phyloP scores from a whole-genome alignment of 2,888 invertebrate species.

The Maniola hyperantus region DNA sequence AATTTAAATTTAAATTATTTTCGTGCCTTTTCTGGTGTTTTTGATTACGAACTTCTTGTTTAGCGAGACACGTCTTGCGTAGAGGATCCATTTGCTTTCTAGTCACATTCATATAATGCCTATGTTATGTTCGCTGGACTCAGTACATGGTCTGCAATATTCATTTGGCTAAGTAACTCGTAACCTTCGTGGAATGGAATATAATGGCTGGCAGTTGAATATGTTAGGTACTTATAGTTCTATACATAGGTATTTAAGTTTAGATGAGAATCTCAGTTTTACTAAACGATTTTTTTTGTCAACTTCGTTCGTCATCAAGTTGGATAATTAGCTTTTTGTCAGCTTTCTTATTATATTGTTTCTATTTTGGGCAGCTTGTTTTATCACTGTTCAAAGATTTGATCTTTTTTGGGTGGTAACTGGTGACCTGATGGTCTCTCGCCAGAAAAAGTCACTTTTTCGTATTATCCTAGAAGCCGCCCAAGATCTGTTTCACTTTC shows the following conservation, averaged over 20 bases:
- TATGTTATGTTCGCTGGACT: background rate
- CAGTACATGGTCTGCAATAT: background rate
- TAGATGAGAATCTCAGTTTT: background rate
- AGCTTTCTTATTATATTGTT: no score
- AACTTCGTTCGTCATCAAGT: no score
- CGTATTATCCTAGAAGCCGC: no score
- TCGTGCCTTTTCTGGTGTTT: background rate
- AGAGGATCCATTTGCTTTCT: background rate
- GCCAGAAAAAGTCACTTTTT: no score
- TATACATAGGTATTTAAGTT: background rate
- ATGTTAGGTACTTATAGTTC: background rate
- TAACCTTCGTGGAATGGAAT: background rate
- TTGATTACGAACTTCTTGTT: background rate
- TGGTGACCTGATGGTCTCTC: no score
- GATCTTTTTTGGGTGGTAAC: no score
- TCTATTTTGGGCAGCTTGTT: no score
- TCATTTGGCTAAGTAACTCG: slow-evolving; percentile 4
- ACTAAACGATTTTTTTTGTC: no score
- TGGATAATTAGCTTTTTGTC: no score
- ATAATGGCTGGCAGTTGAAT: background rate
- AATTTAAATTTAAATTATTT: no score
- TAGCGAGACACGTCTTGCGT: background rate
- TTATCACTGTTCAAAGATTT: no score
- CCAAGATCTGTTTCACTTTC: background rate
- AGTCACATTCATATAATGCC: background rate